phyloP scores from a whole-genome alignment of 2,113 vertebrate genomes.

The Lanius collurio region DNA sequence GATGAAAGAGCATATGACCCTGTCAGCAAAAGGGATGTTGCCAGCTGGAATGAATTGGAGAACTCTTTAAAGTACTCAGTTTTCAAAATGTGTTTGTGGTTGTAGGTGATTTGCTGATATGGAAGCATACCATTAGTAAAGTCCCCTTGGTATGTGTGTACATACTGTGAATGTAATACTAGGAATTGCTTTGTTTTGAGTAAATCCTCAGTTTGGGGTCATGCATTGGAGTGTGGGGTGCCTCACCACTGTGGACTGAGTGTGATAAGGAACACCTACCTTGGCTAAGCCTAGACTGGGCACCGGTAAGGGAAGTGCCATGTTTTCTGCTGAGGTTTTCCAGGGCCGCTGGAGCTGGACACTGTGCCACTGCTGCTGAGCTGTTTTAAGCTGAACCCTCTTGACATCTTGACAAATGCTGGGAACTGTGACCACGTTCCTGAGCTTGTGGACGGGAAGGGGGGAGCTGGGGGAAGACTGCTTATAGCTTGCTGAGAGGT shows the following conservation, averaged over 20 bases:
- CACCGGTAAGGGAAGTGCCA: accelerated
- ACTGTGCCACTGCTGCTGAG: neutral
- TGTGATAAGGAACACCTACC: neutral
- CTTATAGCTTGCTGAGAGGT: neutral
- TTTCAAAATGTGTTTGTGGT: neutral
- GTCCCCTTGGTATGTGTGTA: neutral
- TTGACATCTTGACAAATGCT: neutral
- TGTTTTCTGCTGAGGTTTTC: neutral
- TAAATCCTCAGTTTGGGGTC: neutral
- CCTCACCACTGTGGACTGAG: neutral
- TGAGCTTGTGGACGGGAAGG: neutral
- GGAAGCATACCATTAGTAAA: neutral
- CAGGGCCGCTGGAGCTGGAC: neutral
- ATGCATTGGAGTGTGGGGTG: neutral
- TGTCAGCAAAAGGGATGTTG: neutral
- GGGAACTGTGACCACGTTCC: neutral
- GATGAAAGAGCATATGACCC: neutral
- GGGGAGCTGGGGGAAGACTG: neutral
- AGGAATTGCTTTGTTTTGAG: neutral
- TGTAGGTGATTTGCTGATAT: neutral
- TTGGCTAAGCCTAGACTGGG: neutral
- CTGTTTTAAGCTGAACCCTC: neutral
- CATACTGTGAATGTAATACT: neutral
- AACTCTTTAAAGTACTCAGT: neutral
- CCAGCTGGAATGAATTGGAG: neutral